Evolutionary conservation across 2,888 invertebrate genomes (phyloP), one percentile per base, ranked within the genome.

Genomic region (Xestia ashworthii): DNA sequence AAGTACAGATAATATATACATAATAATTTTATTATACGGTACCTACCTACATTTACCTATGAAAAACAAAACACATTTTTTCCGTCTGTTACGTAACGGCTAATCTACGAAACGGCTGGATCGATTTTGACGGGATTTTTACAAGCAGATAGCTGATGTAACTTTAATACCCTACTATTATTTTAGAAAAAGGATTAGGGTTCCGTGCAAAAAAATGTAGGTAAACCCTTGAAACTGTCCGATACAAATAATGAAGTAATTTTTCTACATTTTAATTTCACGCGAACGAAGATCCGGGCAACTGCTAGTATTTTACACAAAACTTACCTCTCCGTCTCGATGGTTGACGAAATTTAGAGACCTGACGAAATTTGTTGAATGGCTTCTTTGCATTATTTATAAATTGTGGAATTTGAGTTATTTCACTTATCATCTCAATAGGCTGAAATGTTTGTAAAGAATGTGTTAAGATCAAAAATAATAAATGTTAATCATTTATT

Each of bases 341-440:
- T 74, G 84, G 32, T 69, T 89, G 89, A 60, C 86, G 87, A 73
- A 83, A 86, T 83, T 90, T 93, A 55, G 84, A 80, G 75, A 86
- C 91, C 93, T 14, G 89, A 88, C 58, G 58, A 22, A 62, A 62
- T 89, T 92, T 93, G 78, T 86, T 74, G 12, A n/a, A 82, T 60
- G 71, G 70, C 71, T 71, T 82, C 71, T 89, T 90, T 69, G 88
- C 89, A 69, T 58, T 76, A 50, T 66, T 84, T 81, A 91, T 92
- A 82, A 87, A 93, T 50, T 44, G 55, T 38, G 93, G 93, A 32
- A 93, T 90, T 92, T 95, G 95, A 64, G 86, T 90, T n/a, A 78
- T 77, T 84, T 90, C 88, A 86, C 89, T 90, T 89, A 86, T 93
- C 93, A 90, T 93, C 82, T 87, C 69, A 58, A 94, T 89, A 22